These are phyloP conservation scores for Drosophila orena DNA, from an alignment of 1,140 invertebrate genomes.

Conservation along the genomic window DNA sequence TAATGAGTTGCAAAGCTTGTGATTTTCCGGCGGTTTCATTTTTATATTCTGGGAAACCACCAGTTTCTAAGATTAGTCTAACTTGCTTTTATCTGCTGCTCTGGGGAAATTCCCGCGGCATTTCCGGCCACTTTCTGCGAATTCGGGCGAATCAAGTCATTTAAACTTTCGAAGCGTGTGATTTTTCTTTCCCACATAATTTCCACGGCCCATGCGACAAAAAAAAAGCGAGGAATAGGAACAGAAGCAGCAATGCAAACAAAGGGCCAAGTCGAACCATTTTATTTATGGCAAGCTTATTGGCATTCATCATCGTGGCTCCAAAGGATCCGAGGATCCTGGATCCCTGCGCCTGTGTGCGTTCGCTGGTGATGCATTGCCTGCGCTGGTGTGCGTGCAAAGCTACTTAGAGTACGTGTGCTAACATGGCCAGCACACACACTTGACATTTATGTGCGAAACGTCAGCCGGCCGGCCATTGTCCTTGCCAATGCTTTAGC, in stretches of 20 bases:
- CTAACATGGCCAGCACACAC: constrained; percentile 66
- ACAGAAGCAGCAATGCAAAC: constrained; percentile 6
- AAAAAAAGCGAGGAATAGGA: constrained; percentile 6
- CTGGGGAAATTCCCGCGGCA: not conserved
- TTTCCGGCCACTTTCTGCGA: constrained; percentile 10
- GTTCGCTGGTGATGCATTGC: constrained; percentile 20
- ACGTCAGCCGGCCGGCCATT: constrained; percentile 16
- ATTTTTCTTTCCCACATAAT: constrained; percentile 75
- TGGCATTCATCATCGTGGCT: constrained; percentile 71
- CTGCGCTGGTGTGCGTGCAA: constrained; percentile 24
- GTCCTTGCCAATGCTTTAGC: constrained; percentile 43
- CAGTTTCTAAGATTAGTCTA: not conserved
- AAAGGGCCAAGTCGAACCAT: constrained; percentile 58
- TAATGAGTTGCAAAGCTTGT: too few species aligned
- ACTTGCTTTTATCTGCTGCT: not conserved
- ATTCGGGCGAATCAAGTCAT: constrained; percentile 77
- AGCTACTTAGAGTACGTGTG: constrained; percentile 69
- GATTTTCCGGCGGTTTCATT: not conserved
- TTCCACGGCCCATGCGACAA: constrained; percentile 36
- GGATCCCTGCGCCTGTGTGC: constrained; percentile 21
- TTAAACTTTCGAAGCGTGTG: constrained; percentile 77
- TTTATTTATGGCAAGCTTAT: constrained; percentile 80
- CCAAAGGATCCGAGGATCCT: constrained; percentile 15
- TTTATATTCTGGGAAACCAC: not conserved
- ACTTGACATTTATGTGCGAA: constrained; percentile 80